These are phyloP conservation scores for Bos indicus DNA, from an alignment of 2,113 vertebrate genomes.

Conservation along the genomic window DNA sequence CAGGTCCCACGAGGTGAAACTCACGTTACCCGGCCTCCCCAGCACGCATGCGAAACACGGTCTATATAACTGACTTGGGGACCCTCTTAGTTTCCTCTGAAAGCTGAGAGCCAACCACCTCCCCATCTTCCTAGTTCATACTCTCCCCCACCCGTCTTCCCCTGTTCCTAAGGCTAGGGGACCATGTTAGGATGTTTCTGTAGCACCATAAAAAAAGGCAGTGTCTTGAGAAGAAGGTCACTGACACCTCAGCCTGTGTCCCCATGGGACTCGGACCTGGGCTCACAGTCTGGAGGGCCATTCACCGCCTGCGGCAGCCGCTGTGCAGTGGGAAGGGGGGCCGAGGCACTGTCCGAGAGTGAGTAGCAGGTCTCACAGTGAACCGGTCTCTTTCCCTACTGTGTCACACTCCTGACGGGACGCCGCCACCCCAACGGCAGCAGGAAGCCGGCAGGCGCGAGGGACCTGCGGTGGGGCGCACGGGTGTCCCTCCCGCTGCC, in stretches of 20 bases:
- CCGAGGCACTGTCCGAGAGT: slow-evolving; percentile 99
- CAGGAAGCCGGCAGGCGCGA: not conserved
- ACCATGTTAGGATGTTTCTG: not conserved
- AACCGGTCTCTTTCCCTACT: slow-evolving; percentile 99
- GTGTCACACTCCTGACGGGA: slow-evolving; percentile 72
- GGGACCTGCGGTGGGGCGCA: not conserved
- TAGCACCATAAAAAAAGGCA: not conserved
- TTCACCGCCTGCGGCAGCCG: not conserved
- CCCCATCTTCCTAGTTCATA: not conserved
- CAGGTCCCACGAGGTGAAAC: not conserved
- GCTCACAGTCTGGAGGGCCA: not conserved
- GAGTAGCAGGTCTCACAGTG: slow-evolving; percentile 99
- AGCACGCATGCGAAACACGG: not conserved
- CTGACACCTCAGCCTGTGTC: not conserved
- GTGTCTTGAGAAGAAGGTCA: not conserved
- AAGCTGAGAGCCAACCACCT: not conserved
- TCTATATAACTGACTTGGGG: not conserved
- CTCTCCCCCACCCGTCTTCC: not conserved
- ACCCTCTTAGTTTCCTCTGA: not conserved
- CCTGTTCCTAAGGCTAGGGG: not conserved
- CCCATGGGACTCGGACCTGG: not conserved
- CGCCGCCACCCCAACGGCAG: slow-evolving; percentile 1
- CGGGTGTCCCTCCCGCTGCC: not conserved
- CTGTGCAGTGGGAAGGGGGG: slow-evolving; percentile 90
- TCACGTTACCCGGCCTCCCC: rapidly evolving